phyloP scores from a whole-genome alignment of 2,113 vertebrate genomes.

The Neoarius graeffei region DNA sequence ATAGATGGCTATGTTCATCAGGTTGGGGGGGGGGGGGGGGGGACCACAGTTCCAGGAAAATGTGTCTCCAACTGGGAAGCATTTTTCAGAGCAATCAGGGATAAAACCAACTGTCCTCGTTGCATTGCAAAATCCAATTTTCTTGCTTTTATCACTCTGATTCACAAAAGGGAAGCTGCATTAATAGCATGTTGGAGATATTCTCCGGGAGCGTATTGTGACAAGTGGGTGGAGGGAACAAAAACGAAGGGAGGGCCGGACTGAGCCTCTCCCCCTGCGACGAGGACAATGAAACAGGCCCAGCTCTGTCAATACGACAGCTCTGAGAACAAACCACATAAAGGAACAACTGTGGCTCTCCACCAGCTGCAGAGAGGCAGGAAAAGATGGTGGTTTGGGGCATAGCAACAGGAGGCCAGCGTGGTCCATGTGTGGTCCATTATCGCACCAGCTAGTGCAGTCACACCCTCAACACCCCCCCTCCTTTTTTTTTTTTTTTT shows the following conservation, averaged over 20 bases:
- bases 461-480: constrained; percentile 56
- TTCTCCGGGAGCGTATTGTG: constrained; percentile 65
- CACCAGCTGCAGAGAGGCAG: constrained; percentile 41
- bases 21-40: not conserved
- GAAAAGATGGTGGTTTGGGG: constrained; percentile 42
- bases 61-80: not conserved
- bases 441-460: constrained; percentile 63
- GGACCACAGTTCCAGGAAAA: not conserved
- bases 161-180: constrained; percentile 58
- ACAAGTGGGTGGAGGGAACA: constrained; percentile 64
- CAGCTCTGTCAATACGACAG: constrained; percentile 49
- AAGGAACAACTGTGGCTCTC: constrained; percentile 59
- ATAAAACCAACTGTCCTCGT: not conserved
- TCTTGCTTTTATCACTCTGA: constrained; percentile 13
- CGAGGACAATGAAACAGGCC: constrained; percentile 65
- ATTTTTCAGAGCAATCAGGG: not conserved
- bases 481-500: not conserved
- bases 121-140: not conserved
- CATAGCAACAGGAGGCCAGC: constrained; percentile 56
- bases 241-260: constrained; percentile 62
- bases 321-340: constrained; percentile 64
- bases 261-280: constrained; percentile 52
- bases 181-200: constrained; percentile 67
- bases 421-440: constrained; percentile 76
- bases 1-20: not conserved